Evolutionary conservation across 92 coral and sea anemone genomes (phyloP), one percentile per base, ranked within the genome.

Genomic region (Hydrozoanthus gracilis): DNA sequence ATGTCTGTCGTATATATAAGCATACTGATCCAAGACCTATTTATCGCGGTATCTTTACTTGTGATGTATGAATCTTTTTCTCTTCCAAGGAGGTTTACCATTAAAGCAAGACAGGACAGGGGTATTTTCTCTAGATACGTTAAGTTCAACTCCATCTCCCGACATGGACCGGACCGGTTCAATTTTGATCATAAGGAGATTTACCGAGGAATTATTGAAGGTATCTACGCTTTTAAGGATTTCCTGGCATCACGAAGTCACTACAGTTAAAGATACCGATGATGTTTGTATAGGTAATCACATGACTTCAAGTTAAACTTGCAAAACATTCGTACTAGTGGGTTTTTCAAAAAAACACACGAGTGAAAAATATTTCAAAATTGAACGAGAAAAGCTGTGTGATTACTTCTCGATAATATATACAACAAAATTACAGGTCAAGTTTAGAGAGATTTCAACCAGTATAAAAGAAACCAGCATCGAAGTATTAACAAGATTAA

Each of bases 161-260:
- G 68, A 14, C 10, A 83, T 52, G 90, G 82, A 58, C 78, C 87
- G 55, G 35, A 83, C 12, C 49, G 6, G 5, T 54, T 51, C 15
- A 17, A 27, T 10, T 91, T 87, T 73, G 91, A 93, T 20, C 16
- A 68, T 54, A 91, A 83, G 7, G 89, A 90, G 15, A 83, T 86
- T 35, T 94, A 91, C 77, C 76, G 79, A 35, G 98, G 98, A 77
- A 79, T 75, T 11, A 87, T 94, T 66, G 89, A 90, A 93, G 98
- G 98, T 92, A 88, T 10, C 39, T 8, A 44, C 3, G 2, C 47
- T 27, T 17, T 58, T 3, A 10, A 17, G 6, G 39, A 61, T 12
- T 68, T 6, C 12, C 11, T 18, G 2, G 8, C 45, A 2, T 18
- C 27, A 18, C 6, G 4, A 47, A 4, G 7, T 20, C 8, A 20